Evolutionary conservation across 2,888 invertebrate species (phyloP), one percentile per base, ranked within the genome.

Genomic region (Nowickia ferox): DNA sequence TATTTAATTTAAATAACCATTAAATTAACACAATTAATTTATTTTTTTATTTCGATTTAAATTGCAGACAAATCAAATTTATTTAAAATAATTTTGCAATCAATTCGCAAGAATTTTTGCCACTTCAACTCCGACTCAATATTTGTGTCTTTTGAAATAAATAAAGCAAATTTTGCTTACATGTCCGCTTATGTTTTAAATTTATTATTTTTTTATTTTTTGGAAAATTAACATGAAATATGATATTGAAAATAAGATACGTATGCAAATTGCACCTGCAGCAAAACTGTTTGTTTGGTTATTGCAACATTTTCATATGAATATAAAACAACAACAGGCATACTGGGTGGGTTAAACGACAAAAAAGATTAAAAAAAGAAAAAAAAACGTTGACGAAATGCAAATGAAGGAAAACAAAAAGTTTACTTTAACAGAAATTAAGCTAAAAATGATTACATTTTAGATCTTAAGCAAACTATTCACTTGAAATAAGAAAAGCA

Each of bases 201-300:
- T 30, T 30, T 30, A 30, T 6, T 30, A 30, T 48, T 38, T 17
- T n/a, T 11, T 9, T 11, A 15, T 17, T 51, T 74, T 48, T 9
- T 72, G 59, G 15, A 40, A 53, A 44, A 66, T 79, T 71, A 55
- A 65, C 55, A 71, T 81, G 77, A 85, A 85, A 85, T 81, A 81
- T 78, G 84, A 85, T 85, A 81, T 74, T 85, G 48, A 77, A 81
- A 74, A 63, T 48, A 40, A 53, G 84, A 84, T 84, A 84, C 44
- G 51, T 74, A 75, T 84, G 78, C 84, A 79, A 85, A 85, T 85
- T 81, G 77, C 84, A 85, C 84, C 84, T 85, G 84, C 84, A 85
- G 71, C 63, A 65, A 63, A 30, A 30, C 30, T 30, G 30, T 30
- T 51, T 55, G 59, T 51, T 77, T 19, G 10, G 40, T 30, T 19